Base-by-base conservation (phyloP, 2,888 invertebrate species). In the Lasioglossum figueresi region DNA sequence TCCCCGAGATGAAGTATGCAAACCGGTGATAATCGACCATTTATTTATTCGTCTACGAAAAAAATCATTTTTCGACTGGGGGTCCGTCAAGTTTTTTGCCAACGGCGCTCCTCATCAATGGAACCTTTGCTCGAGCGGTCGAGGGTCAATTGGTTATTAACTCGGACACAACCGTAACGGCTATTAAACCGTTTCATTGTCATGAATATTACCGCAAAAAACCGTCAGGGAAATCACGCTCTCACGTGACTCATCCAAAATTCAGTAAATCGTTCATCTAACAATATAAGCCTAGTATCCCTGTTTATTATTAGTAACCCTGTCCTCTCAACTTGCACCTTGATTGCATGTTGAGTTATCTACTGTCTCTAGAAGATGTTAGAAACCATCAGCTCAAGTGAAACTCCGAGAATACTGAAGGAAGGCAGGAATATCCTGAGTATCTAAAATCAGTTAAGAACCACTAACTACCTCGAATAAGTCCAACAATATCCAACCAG, bases 121-220 rank as follows among this genome's bases (percentile, higher is more conserved):
- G 91, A 92, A 92, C 91, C 92, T 92, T 91, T 93, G 91, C 89
- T 91, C 90, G 86, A 82, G 85, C 88, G 91, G 92, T 90, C 93
- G 91, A 93, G 94, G 94, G 94, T 94, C 94, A 94, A 94, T 94
- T 94, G 93, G 92, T 94, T 92, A 93, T 94, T 94, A 94, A 93
- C 92, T 93, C 92, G 88, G 87, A 80, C 90, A 27, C n/a, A 82
- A 87, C 89, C 87, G 86, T 91, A 90, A 88, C 91, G 86, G 79
- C 88, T 87, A 89, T 91, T 90, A 89, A 87, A 88, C 83, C 86
- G 85, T 90, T 91, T 92, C 90, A 90, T 86, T 89, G 92, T 83
- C 89, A 89, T 85, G 85, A 87, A 88, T 90, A 87, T 85, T 76
- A 66, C 76, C 78, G 70, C 43, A 78, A 83, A 86, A 80, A 74